Percentiles rank a stretch among this genome's conserved stretches.
phyloP scores from a whole-genome alignment of 1,140 invertebrate species.

The Dendrolimus kikuchii region DNA sequence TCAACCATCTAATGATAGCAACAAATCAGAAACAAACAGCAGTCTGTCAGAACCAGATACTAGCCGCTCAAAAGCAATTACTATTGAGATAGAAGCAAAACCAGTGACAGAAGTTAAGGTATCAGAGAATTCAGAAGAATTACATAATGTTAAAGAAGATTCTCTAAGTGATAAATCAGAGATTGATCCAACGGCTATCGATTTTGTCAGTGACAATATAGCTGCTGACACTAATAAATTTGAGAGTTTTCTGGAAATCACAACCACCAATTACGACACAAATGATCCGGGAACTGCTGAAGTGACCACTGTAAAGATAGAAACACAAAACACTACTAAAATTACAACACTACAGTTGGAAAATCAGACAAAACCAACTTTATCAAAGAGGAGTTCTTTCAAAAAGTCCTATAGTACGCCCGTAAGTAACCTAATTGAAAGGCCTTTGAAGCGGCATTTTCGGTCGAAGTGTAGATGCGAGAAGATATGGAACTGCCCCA shows the following conservation, averaged over 20 bases:
- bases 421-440: slow-evolving; percentile 31
- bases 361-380: slow-evolving; percentile 15
- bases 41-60: not conserved
- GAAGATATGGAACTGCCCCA: slow-evolving; percentile 67
- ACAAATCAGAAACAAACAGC: too few relatives aligned
- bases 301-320: slow-evolving; percentile 14
- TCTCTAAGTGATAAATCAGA: not conserved
- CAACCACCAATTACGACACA: too few relatives aligned
- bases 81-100: not conserved
- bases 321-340: slow-evolving; percentile 14
- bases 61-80: slow-evolving; percentile 1
- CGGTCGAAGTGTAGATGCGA: slow-evolving; percentile 59
- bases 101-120: not conserved
- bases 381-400: slow-evolving; percentile 42
- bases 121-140: not conserved
- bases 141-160: not conserved
- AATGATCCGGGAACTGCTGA: not conserved
- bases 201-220: slow-evolving; percentile 1
- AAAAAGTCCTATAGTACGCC: slow-evolving; percentile 22
- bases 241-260: too few relatives aligned
- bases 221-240: too few relatives aligned
- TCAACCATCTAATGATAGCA: too few relatives aligned
- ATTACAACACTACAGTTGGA: slow-evolving; percentile 17
- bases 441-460: slow-evolving; percentile 35
- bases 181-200: slow-evolving; percentile 1